phyloP scores from a whole-genome alignment of 1,140 invertebrate genomes.

The Physella acuta region DNA sequence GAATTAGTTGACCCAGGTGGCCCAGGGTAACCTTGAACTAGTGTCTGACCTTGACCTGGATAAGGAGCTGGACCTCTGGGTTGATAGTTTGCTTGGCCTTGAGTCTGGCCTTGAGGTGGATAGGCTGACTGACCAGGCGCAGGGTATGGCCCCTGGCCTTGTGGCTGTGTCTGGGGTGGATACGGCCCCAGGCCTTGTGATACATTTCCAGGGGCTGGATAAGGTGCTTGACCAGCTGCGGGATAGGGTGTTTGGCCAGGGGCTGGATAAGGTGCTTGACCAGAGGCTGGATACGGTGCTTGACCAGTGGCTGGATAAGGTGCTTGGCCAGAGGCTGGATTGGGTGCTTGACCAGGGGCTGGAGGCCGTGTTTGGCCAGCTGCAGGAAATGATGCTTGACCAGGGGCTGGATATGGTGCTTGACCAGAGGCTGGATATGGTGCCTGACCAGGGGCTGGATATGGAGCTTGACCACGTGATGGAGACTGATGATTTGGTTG shows the following conservation, averaged over 20 bases:
- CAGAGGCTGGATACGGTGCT: too few relatives aligned
- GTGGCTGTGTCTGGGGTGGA: too few relatives aligned
- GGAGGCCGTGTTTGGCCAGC: neutral
- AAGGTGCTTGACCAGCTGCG: neutral
- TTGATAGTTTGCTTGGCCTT: too few relatives aligned
- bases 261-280: too few relatives aligned
- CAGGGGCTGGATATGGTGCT: neutral
- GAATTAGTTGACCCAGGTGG: neutral
- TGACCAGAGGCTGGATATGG: constrained; percentile 2
- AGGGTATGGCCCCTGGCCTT: too few relatives aligned
- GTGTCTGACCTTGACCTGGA: constrained; percentile 19
- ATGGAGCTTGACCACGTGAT: constrained; percentile 12
- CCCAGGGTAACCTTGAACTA: neutral
- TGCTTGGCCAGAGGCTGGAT: neutral
- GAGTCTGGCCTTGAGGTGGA: too few relatives aligned
- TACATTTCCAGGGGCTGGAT: neutral
- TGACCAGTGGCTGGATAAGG: too few relatives aligned
- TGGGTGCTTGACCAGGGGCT: neutral
- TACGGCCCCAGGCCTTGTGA: too few relatives aligned
- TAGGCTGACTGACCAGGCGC: too few relatives aligned
- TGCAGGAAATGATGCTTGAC: neutral
- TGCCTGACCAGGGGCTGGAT: constrained; percentile 5
- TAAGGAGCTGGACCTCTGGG: constrained; percentile 3
- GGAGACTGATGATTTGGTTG: neutral
- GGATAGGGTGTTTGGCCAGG: too few relatives aligned